Evolutionary conservation across 2,888 invertebrate species (phyloP), one percentile per base, ranked within the genome.

Genomic region (Agrotis puta): DNA sequence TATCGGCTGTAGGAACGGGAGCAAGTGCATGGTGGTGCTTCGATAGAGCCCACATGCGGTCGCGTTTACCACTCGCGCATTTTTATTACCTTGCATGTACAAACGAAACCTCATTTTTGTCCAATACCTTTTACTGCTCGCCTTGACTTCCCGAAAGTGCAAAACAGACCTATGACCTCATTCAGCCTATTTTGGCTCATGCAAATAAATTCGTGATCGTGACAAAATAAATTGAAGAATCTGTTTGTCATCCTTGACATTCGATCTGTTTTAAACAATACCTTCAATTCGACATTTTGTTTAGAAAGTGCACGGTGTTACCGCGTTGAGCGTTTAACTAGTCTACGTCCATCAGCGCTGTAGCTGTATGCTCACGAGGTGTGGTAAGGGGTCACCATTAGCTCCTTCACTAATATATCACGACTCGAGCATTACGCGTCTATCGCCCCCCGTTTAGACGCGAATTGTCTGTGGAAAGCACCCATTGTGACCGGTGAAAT

Each of bases 161-260:
- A 82, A 80, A 86, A 71, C 74, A 82, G 74, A 88, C 83, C 85
- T 89, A 77, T 91, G 90, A 92, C 92, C 91, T 93, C 89, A 90
- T 80, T 74, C 82, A 86, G 86, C 85, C 83, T 84, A 86, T 87
- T 86, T 86, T 81, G 85, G 86, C 85, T 86, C 87, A 88, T 88
- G 87, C 88, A 85, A 88, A 79, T 73, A 79, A 70, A 88, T 90
- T 91, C 91, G 89, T 89, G 90, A 90, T 94, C 95, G 93, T 94
- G 94, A 94, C 93, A 93, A 91, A 81, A 93, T 87, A 89, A 92
- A 92, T 93, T 89, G 91, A 92, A 91, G 89, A 91, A 90, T 88
- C 89, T 87, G 88, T 90, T 89, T 88, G 83, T 84, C 87, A 93
- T 93, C 93, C 94, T 94, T 94, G 94, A 93, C 93, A 92, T 93